Evolutionary conservation across 2,113 vertebrate species (phyloP).

Genomic region (Lonchura striata): DNA sequence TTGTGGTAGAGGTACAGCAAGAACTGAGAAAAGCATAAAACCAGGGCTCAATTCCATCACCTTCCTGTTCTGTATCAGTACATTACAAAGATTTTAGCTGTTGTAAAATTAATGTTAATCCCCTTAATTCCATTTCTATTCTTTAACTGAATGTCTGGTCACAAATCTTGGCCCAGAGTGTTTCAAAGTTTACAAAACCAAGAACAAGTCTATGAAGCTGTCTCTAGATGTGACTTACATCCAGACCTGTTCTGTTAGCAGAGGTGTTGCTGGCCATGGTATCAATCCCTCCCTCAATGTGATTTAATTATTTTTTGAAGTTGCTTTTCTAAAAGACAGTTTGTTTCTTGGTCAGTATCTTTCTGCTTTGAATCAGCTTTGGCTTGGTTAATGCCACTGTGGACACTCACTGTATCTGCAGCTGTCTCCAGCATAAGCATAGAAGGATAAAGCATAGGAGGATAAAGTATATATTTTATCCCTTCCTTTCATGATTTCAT

Average conservation of each 20-base stretch:
- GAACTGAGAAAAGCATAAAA: background rate
- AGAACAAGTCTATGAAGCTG: background rate
- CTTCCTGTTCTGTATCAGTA: background rate
- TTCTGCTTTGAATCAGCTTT: background rate
- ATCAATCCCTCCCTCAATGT: background rate
- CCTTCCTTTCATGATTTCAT: background rate
- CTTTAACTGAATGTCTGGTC: background rate
- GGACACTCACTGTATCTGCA: background rate
- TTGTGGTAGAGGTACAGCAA: background rate
- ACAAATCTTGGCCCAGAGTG: background rate
- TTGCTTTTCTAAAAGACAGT: background rate
- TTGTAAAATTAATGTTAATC: background rate
- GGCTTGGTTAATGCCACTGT: background rate
- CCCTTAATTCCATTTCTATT: background rate
- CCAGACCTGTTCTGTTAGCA: background rate
- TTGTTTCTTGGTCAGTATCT: background rate
- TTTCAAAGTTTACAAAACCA: background rate
- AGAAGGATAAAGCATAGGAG: background rate
- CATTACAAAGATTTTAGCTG: background rate
- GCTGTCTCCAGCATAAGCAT: background rate
- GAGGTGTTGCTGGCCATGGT: background rate
- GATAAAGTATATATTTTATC: background rate
- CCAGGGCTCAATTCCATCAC: fast-evolving
- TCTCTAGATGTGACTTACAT: background rate
- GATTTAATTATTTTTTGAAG: background rate